These are phyloP conservation scores for Yponomeuta malinellus DNA, from an alignment of 2,888 invertebrate species.

Conservation along the genomic window DNA sequence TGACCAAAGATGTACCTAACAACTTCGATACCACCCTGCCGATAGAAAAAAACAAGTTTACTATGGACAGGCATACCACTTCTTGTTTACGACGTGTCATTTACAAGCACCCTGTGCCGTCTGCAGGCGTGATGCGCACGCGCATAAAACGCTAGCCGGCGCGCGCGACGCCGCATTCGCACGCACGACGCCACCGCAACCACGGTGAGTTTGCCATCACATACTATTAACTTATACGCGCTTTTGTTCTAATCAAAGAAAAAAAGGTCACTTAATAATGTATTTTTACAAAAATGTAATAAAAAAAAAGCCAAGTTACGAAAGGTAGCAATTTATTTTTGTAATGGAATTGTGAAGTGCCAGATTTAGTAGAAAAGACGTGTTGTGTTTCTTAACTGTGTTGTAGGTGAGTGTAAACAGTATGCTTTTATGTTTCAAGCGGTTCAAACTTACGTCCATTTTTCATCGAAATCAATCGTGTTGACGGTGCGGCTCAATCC, in stretches of 20 bases:
- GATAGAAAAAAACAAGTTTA: too few relatives aligned
- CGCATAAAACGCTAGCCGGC: conserved; percentile 58
- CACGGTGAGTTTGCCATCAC: conserved; percentile 49
- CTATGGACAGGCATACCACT: too few relatives aligned
- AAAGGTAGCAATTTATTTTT: background rate
- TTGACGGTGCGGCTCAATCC: too few relatives aligned
- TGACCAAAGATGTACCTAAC: too few relatives aligned
- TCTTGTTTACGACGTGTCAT: background rate
- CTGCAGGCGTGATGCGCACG: conserved; percentile 32
- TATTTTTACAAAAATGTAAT: conserved; percentile 3
- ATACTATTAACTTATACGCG: background rate
- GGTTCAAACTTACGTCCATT: too few relatives aligned
- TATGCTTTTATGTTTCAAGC: too few relatives aligned
- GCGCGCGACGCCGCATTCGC: conserved; percentile 44
- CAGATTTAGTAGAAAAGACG: background rate
- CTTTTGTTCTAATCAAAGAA: background rate
- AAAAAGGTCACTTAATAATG: background rate
- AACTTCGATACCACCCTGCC: too few relatives aligned
- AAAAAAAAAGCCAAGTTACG: background rate
- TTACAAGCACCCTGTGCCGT: conserved; percentile 46
- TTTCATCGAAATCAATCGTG: too few relatives aligned
- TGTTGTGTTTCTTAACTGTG: background rate
- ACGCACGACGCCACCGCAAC: conserved; percentile 42
- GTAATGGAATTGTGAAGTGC: background rate
- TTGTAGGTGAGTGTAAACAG: too few relatives aligned